Conservation (phyloP, 2,888 invertebrate species). For the Xylota segnis region DNA sequence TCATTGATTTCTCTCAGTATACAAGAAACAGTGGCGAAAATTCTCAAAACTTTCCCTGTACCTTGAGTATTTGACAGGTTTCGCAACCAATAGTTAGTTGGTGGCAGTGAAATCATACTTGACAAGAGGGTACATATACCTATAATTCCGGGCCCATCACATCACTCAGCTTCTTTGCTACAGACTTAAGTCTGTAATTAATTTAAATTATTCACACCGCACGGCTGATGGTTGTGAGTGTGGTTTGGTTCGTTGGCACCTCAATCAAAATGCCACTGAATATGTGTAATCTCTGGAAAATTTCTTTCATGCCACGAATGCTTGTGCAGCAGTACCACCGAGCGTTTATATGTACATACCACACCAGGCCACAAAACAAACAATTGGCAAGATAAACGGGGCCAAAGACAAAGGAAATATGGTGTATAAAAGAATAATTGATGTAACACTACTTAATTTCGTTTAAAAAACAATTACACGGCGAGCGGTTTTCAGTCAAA, state of each 20-base stretch:
- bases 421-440: constrained; percentile 59
- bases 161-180: constrained; percentile 34
- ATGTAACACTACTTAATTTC: constrained; percentile 66
- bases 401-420: constrained; percentile 40
- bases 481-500: constrained; percentile 50
- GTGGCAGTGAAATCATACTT: constrained; percentile 44
- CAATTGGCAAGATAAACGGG: constrained; percentile 38
- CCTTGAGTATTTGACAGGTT: constrained; percentile 9
- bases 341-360: constrained; percentile 29
- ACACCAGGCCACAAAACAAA: constrained; percentile 34
- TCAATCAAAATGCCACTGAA: constrained; percentile 67
- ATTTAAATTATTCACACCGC: constrained; percentile 70
- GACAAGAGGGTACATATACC: constrained; percentile 6
- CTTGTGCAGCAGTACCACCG: constrained; percentile 7
- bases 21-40: constrained; percentile 1
- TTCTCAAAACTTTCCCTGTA: constrained; percentile 12
- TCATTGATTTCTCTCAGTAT: constrained; percentile 10
- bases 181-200: constrained; percentile 64
- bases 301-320: constrained; percentile 42
- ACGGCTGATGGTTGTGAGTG: constrained; percentile 7
- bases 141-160: constrained; percentile 32
- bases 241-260: constrained; percentile 59
- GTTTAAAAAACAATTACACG: constrained; percentile 64
- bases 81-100: constrained; percentile 1
- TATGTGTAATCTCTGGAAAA: constrained; percentile 62